Percentiles rank a stretch among this genome's conserved stretches.
Evolutionary conservation across 1,140 invertebrate genomes (phyloP).

Genomic region (Ericerus pela): DNA sequence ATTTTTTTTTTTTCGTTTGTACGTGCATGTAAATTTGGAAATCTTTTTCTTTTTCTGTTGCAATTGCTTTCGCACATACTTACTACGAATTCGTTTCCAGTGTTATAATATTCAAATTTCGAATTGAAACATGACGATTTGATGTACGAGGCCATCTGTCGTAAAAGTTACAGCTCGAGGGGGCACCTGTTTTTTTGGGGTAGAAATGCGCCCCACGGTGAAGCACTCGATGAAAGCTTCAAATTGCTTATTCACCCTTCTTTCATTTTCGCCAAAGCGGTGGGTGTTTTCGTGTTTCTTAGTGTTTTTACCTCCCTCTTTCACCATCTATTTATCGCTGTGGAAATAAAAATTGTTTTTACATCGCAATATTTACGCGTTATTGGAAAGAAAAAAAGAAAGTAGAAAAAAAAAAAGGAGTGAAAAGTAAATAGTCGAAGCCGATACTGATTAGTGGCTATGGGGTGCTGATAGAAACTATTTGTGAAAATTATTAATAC

Average conservation of each 20-base stretch:
- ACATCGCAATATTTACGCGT: conserved; percentile 8
- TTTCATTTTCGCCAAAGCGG: background rate
- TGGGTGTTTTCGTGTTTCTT: background rate
- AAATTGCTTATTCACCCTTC: conserved; percentile 11
- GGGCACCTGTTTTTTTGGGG: conserved; percentile 11
- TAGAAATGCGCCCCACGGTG: conserved; percentile 4
- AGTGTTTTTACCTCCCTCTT: background rate
- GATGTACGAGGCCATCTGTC: conserved; percentile 6
- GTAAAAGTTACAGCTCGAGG: background rate
- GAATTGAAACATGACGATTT: conserved; percentile 11
- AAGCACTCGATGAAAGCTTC: conserved; percentile 5
- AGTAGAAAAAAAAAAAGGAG: too few species aligned
- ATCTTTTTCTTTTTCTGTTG: conserved; percentile 1
- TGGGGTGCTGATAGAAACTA: too few species aligned
- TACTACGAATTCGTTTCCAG: conserved; percentile 2
- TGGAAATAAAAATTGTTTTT: conserved; percentile 12
- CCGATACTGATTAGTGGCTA: too few species aligned
- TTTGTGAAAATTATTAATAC: too few species aligned
- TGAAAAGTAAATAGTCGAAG: too few species aligned
- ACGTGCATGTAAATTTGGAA: conserved; percentile 1
- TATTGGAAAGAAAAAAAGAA: conserved; percentile 9
- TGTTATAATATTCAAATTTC: conserved; percentile 11
- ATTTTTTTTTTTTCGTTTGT: too few species aligned
- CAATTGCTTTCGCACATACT: background rate
- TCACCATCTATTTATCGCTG: background rate